Conservation (phyloP, 1,140 invertebrate genomes). For the Heterodera schachtii region DNA sequence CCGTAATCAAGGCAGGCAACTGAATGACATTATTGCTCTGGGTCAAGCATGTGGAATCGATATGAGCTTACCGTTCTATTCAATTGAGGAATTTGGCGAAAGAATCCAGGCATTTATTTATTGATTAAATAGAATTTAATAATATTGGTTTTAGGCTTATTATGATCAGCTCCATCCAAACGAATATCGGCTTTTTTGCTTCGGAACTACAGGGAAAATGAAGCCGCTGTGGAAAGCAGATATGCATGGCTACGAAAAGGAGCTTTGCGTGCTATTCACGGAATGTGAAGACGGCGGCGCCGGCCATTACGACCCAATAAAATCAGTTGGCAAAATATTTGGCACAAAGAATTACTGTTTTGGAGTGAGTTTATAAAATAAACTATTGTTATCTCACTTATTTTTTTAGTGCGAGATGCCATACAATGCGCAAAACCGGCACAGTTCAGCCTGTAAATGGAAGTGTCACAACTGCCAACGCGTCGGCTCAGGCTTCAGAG, state of each 20-base stretch:
- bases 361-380: not conserved
- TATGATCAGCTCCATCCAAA: not conserved
- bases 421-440: not conserved
- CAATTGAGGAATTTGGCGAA: not conserved
- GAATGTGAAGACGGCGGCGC: not conserved
- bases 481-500: not conserved
- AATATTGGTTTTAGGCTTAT: not conserved
- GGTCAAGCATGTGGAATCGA: not conserved
- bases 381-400: no score
- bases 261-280: not conserved
- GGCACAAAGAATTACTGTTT: not conserved
- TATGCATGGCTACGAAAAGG: not conserved
- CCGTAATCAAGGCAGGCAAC: rapidly evolving
- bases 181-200: not conserved
- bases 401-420: not conserved
- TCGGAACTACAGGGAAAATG: not conserved
- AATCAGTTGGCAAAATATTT: not conserved
- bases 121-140: no score
- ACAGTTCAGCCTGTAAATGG: not conserved
- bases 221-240: not conserved
- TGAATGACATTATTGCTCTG: not conserved
- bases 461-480: not conserved
- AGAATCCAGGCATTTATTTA: no score
- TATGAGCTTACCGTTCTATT: not conserved
- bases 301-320: not conserved